These are phyloP conservation scores for Mystacides longicornis DNA, from an alignment of 2,888 invertebrate genomes.

Conservation along the genomic window DNA sequence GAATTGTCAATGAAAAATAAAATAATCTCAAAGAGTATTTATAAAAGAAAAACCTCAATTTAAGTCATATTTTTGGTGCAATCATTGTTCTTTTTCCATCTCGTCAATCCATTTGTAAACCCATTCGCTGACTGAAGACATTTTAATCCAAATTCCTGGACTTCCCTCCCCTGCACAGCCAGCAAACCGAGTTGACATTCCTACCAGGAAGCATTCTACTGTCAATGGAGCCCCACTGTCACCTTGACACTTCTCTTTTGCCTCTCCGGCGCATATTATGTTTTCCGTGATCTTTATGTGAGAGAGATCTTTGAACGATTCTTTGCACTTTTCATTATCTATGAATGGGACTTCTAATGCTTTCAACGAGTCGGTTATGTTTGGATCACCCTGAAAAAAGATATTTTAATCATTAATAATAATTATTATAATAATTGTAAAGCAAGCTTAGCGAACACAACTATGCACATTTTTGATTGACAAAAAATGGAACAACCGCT, in stretches of 20 bases:
- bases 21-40: too few relatives aligned
- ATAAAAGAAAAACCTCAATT: too few relatives aligned
- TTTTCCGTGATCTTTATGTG: neutral
- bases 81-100: neutral
- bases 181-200: constrained; percentile 8
- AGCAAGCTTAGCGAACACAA: too few relatives aligned
- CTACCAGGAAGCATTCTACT: constrained; percentile 1
- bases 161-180: constrained; percentile 3
- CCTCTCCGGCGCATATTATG: constrained; percentile 9
- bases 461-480: too few relatives aligned
- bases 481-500: too few relatives aligned
- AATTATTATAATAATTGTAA: too few relatives aligned
- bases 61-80: neutral
- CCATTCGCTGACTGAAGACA: constrained; percentile 12
- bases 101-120: constrained; percentile 1
- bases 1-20: too few relatives aligned
- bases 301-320: neutral
- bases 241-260: constrained; percentile 6
- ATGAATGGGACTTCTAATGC: neutral
- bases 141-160: constrained; percentile 8
- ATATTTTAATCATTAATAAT: too few relatives aligned
- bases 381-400: neutral
- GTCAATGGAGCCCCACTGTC: constrained; percentile 10
- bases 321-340: neutral
- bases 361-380: neutral